Base-by-base conservation (phyloP, 2,888 invertebrate species). In the Notodonta dromedarius region DNA sequence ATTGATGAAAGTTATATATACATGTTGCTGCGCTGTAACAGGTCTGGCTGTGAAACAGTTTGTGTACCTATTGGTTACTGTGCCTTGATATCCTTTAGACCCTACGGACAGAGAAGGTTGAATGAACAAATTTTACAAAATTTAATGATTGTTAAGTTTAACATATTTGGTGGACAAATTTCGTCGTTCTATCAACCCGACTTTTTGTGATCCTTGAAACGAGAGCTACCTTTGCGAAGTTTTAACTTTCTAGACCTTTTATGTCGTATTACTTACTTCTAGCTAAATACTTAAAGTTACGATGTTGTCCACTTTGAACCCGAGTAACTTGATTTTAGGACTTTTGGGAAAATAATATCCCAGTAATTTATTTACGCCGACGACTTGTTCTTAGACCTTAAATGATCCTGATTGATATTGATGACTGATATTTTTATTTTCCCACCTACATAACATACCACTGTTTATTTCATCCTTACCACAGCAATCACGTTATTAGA, bases 151-250 rank as follows among this genome's bases (percentile, higher is more conserved):
- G n/a, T n/a, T 42, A 42, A 42, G 13, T 65, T 61, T 48, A 39
- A 56, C 58, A 57, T 63, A n/a, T 62, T 62, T 50, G 8, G 64
- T 14, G 40, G 62, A 63, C 48, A 63, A 51, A 57, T 63, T 66
- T 66, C 62, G 51, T 55, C 40, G 5, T 56, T 51, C 62, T 54
- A 6, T 69, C 54, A 12, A 63, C 57, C 55, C 57, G 52, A 56
- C 51, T 5, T 48, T 48, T 42, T 51, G 50, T 16, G 24, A 42
- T 40, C n/a, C 53, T 42, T 48, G 42, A 24, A 54, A 44, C 14
- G 46, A 65, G 54, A 16, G 62, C 54, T 46, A 35, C 56, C 55
- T 56, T 61, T 57, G 32, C 54, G 32, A 60, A 58, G 59, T 57
- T 62, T 60, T n/a, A 55, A 52, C n/a, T 46, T 61, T 63, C 50